Evolutionary conservation across 2,888 invertebrate species (phyloP), one percentile per base, ranked within the genome.

Genomic region (Drosophila melanosoma): DNA sequence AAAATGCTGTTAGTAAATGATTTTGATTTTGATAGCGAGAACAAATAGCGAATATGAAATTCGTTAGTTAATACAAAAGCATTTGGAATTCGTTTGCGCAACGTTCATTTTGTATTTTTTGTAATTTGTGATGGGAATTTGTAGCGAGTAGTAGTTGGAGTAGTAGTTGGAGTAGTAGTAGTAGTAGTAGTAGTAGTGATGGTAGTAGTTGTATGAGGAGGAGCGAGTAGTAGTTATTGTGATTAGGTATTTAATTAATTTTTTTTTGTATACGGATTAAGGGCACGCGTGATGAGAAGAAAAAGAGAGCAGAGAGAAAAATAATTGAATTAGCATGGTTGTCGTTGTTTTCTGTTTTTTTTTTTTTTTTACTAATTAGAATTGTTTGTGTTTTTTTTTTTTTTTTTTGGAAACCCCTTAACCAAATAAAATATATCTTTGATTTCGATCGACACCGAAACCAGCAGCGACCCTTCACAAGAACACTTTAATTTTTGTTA

Each of bases 1-100:
- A 98, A 98, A 95, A 98, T 97, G 97, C 98, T 98, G 97, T 93
- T 92, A 92, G 92, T 92, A 89, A 87, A 83, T 83, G 70, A 73
- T 81, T 82, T 84, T 79, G 72, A 75, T 79, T 84, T 84, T 29
- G 29, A 69, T 69, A 72, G 64, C 68, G 82, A 73, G 79, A 66
- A 49, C 73, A 69, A 76, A 64, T 69, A 72, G 67, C 74, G 77
- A 73, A 69, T 77, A 54, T 77, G 38, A 35, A 76, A 74, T 68
- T 79, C 71, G 70, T 77, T 76, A 70, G 74, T 68, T 65, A 58
- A 54, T 61, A 70, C 74, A 83, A 79, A 86, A 86, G 87, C 76
- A 81, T 87, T 90, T 73, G 76, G 81, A 83, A 89, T 76, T 75
- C 71, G 68, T 59, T 75, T 78, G 62, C 80, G 76, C 76, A 67